A percentile compares a stretch with the other conserved stretches of the same genome.
Evolutionary conservation across 1,140 invertebrate species (phyloP).

Genomic region (Drosophila jambulina): DNA sequence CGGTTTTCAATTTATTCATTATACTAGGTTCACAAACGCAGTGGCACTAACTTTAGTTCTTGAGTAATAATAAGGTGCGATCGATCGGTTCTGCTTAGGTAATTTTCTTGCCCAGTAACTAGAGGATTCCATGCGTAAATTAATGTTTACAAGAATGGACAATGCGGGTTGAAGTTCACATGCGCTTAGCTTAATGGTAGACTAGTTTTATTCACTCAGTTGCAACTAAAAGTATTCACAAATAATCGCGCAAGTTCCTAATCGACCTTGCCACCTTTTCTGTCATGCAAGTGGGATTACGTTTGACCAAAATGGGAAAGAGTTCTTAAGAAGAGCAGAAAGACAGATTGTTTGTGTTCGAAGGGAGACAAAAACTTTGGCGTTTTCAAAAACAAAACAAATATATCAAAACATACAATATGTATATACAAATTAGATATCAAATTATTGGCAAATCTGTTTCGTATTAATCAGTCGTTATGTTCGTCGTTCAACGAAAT

Average conservation of each 20-base stretch:
- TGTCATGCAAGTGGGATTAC: constrained; percentile 55
- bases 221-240: constrained; percentile 69
- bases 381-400: constrained; percentile 67
- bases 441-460: constrained; percentile 65
- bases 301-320: constrained; percentile 42
- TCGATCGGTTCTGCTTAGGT: constrained; percentile 34
- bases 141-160: constrained; percentile 30
- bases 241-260: constrained; percentile 41
- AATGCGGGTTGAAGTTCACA: constrained; percentile 31
- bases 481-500: constrained; percentile 46
- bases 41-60: constrained; percentile 69
- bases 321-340: constrained; percentile 41
- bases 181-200: constrained; percentile 65
- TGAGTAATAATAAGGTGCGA: constrained; percentile 61
- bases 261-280: constrained; percentile 47
- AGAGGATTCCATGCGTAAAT: constrained; percentile 31
- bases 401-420: constrained; percentile 61
- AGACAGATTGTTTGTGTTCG: constrained; percentile 23
- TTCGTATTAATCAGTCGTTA: constrained; percentile 70
- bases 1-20: constrained; percentile 63
- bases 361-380: constrained; percentile 22
- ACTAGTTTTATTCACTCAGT: constrained; percentile 56
- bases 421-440: constrained; percentile 74
- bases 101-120: constrained; percentile 19
- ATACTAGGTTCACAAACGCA: constrained; percentile 75